Percentiles rank a stretch among this genome's conserved stretches.
phyloP scores from a whole-genome alignment of 2,113 vertebrate genomes.

The Hirundichthys speculiger region DNA sequence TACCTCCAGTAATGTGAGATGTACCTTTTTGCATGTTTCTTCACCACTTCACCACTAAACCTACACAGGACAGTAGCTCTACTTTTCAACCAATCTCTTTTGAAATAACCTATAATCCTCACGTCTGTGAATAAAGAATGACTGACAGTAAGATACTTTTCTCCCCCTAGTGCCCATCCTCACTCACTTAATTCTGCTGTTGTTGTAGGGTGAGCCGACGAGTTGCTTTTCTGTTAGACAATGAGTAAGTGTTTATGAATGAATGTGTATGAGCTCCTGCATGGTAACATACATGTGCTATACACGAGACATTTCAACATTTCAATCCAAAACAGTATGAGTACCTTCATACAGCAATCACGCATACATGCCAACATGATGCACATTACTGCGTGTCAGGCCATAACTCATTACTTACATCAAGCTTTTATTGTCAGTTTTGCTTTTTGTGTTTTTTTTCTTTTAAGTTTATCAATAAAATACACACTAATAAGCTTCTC shows the following conservation, averaged over 20 bases:
- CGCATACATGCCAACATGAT: background rate
- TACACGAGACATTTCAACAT: conserved; percentile 27
- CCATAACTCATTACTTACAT: no score
- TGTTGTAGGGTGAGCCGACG: conserved; percentile 94
- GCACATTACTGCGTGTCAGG: background rate
- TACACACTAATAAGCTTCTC: background rate
- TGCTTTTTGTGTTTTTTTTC: no score
- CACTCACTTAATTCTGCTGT: conserved; percentile 58
- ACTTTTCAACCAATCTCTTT: no score
- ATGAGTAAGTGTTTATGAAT: conserved; percentile 89
- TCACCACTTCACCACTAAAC: background rate
- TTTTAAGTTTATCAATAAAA: background rate
- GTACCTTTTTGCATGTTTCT: conserved; percentile 43
- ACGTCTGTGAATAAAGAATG: no score
- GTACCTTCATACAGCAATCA: background rate
- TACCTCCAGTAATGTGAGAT: conserved; percentile 83
- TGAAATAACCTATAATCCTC: no score
- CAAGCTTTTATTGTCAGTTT: background rate
- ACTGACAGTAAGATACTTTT: background rate
- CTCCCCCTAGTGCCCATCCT: background rate
- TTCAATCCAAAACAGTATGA: background rate
- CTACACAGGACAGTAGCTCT: background rate
- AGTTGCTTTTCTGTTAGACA: conserved; percentile 92
- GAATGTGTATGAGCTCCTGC: conserved; percentile 78
- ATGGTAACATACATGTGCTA: conserved; percentile 39